phyloP scores from a whole-genome alignment of 2,797 vertebrate genomes.

The Ctenosaura bakeri region DNA sequence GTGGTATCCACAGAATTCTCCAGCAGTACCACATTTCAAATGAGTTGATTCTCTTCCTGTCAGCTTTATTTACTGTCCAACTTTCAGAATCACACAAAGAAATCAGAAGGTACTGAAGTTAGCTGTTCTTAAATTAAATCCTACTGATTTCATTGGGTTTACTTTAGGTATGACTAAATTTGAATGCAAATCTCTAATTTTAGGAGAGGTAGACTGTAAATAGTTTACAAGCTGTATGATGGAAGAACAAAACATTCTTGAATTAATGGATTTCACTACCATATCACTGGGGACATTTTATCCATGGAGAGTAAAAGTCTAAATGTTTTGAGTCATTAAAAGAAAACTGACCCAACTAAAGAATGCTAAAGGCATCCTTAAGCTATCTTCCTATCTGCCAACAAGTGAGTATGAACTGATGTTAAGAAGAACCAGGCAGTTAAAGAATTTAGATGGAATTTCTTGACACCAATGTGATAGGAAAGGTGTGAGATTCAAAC shows the following conservation, averaged over 20 bases:
- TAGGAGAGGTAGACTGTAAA: background rate
- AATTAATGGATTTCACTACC: conserved; percentile 2
- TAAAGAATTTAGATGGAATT: conserved; percentile 70
- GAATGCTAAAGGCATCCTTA: conserved; percentile 8
- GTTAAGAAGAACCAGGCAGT: conserved; percentile 58
- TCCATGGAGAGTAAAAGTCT: conserved; percentile 2
- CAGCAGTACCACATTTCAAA: no score
- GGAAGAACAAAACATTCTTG: background rate
- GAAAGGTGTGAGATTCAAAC: conserved; percentile 34
- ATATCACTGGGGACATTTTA: background rate
- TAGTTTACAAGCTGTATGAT: background rate
- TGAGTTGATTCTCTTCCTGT: no score
- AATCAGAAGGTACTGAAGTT: conserved; percentile 44
- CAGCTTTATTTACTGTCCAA: no score
- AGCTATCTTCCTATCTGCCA: conserved; percentile 10
- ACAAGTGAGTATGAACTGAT: accelerated
- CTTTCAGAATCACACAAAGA: background rate
- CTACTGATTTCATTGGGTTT: background rate
- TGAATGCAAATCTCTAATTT: background rate
- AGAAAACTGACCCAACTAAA: conserved; percentile 32
- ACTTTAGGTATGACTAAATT: background rate
- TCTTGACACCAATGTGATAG: conserved; percentile 58
- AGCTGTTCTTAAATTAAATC: background rate
- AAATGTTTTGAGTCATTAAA: conserved; percentile 27
- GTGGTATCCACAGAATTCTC: no score